Conservation (phyloP, 2,797 vertebrate genomes). For the Eospalax fontanierii region DNA sequence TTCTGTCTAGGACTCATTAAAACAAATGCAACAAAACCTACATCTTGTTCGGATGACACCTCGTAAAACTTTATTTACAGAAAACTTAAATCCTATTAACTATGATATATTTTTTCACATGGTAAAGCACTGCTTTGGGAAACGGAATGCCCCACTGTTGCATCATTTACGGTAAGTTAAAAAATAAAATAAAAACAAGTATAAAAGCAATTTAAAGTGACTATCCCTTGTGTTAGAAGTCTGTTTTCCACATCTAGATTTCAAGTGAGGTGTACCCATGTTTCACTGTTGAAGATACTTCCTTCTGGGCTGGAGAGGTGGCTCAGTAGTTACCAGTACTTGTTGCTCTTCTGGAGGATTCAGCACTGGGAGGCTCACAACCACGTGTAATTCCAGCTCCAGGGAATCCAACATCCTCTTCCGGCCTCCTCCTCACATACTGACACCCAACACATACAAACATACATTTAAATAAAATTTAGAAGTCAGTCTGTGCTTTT, state of each 20-base stretch:
- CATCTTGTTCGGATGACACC: slow-evolving; percentile 95
- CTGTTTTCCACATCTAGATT: not conserved
- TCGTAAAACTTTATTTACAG: slow-evolving; percentile 92
- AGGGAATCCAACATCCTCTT: not conserved
- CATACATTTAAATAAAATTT: not conserved
- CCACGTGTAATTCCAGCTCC: not conserved
- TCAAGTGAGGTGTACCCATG: not conserved
- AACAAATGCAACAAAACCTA: slow-evolving; percentile 85
- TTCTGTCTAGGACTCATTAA: slow-evolving; percentile 63
- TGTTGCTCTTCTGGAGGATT: too few species aligned
- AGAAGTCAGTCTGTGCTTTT: not conserved
- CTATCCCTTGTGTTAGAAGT: slow-evolving; percentile 32
- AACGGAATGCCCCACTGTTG: slow-evolving; percentile 90
- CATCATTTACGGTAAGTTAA: slow-evolving; percentile 94
- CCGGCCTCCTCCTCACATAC: not conserved
- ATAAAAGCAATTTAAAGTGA: slow-evolving; percentile 33
- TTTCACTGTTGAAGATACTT: slow-evolving; percentile 34
- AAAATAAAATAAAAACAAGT: slow-evolving; percentile 15
- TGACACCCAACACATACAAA: not conserved
- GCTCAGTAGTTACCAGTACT: too few species aligned
- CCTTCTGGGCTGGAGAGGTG: not conserved
- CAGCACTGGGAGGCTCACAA: not conserved
- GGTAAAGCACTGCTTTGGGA: slow-evolving; percentile 96
- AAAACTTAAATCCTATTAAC: slow-evolving; percentile 91
- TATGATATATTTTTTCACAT: slow-evolving; percentile 93